Evolutionary conservation across 35 echinoderm and acorn worm genomes (phyloP), one percentile per base, ranked within the genome.

Genomic region (Eucidaris tribuloides): DNA sequence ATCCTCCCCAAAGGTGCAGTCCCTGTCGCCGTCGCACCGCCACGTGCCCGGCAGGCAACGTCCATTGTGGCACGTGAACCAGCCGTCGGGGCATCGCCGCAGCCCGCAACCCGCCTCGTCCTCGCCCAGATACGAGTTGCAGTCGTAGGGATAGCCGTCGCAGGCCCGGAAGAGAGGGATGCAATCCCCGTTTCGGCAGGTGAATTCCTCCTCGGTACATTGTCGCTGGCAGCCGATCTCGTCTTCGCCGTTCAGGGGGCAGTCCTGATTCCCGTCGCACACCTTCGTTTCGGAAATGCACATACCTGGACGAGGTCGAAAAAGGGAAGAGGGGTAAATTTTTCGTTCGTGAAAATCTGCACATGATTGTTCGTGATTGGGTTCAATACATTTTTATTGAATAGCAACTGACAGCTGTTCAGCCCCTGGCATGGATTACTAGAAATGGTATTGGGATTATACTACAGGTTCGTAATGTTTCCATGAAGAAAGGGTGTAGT

Each of bases 131-230:
- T 43, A 62, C 3, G 34, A 44, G 19, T 39, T 39, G 37, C 80
- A 83, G 14, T 83, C 80, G 58, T 64, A 83, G 5, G 56, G 37
- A 28, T 31, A 63, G 19, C 80, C 80, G 38, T 83, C 80, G 35
- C 80, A 83, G 40, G 43, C 80, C 60, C 60, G 34, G 23, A 44
- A 83, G 35, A 83, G 43, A 7, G 80, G 80, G 20, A 83, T 83
- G 80, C 80, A 83, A 14, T 83, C 18, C 1, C 80, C 80, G 18
- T 83, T 62, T 15, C 22, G 35, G 41, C 80, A 83, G 11, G 44
- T 43, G 23, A 83, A 83, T 35, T 83, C 35, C 46, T 65, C 80
- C 37, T 83, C 59, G 27, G 58, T 83, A 60, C 80, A 83, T 24
- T 39, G n/a, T 22, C 40, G 38, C 42, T 3, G 30, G 35, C 80